Percentiles rank a stretch among this genome's conserved stretches.
Evolutionary conservation across 2,797 vertebrate genomes (phyloP).

Genomic region (Columba guinea): DNA sequence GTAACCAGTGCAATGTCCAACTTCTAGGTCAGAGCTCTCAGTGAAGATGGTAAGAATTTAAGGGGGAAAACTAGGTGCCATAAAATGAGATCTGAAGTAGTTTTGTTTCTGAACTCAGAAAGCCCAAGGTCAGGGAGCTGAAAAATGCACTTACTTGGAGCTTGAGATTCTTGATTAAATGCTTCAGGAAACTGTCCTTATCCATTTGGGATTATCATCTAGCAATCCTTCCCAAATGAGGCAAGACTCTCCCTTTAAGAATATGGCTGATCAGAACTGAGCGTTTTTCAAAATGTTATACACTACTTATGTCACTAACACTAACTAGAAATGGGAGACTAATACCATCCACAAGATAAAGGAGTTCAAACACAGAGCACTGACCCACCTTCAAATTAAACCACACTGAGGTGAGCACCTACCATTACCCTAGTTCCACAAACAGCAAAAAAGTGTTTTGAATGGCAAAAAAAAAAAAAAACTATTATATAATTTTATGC

Average conservation of each 20-base stretch:
- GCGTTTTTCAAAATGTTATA: not conserved
- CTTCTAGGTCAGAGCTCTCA: not conserved
- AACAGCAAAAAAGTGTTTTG: not conserved
- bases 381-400: not conserved
- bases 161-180: not conserved
- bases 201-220: not conserved
- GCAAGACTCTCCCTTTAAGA: not conserved
- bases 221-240: not conserved
- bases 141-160: not conserved
- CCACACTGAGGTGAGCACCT: not conserved
- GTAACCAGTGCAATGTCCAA: not conserved
- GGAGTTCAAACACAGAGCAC: not conserved
- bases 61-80: not conserved
- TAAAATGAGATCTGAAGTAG: not conserved
- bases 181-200: not conserved
- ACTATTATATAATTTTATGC: not conserved
- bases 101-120: not conserved
- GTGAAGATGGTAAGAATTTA: not conserved
- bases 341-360: not conserved
- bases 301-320: not conserved
- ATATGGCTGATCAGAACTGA: not conserved
- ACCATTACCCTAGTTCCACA: not conserved
- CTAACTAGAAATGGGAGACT: not conserved
- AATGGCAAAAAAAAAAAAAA: not conserved
- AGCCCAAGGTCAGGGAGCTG: not conserved